phyloP scores from a whole-genome alignment of 2,797 vertebrate genomes.

The Cyclopterus lumpus region DNA sequence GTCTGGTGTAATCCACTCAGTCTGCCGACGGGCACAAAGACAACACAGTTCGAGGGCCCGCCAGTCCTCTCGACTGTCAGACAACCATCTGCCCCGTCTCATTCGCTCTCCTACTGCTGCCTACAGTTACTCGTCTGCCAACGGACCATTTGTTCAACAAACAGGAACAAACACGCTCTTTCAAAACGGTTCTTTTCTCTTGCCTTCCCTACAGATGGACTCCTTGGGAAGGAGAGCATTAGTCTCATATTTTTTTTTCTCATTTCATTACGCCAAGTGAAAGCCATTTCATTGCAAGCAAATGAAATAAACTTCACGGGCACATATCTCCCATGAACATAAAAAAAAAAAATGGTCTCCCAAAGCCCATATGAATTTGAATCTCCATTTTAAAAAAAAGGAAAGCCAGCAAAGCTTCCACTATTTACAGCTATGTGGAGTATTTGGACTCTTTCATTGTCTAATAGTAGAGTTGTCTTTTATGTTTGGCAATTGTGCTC shows the following conservation, averaged over 20 bases:
- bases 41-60: slow-evolving; percentile 48
- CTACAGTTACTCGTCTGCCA: slow-evolving; percentile 35
- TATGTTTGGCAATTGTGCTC: slow-evolving; percentile 20
- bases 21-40: slow-evolving; percentile 59
- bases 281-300: slow-evolving; percentile 61
- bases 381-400: slow-evolving; percentile 54
- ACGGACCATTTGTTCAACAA: slow-evolving; percentile 54
- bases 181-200: slow-evolving; percentile 16
- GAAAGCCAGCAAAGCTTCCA: slow-evolving; percentile 40
- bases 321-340: slow-evolving; percentile 41
- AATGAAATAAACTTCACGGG: slow-evolving; percentile 55
- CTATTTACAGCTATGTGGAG: slow-evolving; percentile 45
- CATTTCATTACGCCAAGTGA: slow-evolving; percentile 43
- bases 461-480: slow-evolving; percentile 31
- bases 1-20: slow-evolving; percentile 72
- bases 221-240: slow-evolving; percentile 33
- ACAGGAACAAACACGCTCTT: slow-evolving; percentile 31
- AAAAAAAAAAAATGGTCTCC: slow-evolving; percentile 33
- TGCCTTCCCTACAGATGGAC: slow-evolving; percentile 36
- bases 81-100: slow-evolving; percentile 53
- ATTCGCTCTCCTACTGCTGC: not conserved
- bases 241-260: slow-evolving; percentile 39
- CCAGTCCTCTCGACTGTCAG: slow-evolving; percentile 41
- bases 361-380: slow-evolving; percentile 39
- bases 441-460: slow-evolving; percentile 22